Conservation (phyloP, 2,797 vertebrate species). For the Microcaecilia unicolor region DNA sequence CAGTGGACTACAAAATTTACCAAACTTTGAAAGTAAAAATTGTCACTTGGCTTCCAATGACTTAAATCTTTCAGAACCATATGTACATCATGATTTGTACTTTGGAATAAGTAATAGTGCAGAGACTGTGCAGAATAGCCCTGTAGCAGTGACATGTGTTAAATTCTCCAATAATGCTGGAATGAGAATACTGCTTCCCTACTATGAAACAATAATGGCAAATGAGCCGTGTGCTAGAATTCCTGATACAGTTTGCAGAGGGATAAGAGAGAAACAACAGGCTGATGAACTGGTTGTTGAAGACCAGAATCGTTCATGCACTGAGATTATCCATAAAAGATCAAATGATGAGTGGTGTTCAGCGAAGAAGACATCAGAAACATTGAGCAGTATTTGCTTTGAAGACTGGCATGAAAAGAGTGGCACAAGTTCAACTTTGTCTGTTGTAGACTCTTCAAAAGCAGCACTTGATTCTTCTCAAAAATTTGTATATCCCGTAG, state of each 20-base stretch:
- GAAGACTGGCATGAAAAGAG: background rate
- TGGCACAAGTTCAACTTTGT: background rate
- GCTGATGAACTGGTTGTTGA: background rate
- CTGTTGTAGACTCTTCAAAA: background rate
- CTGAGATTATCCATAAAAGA: background rate
- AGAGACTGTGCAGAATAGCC: too few species aligned
- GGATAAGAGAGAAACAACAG: background rate
- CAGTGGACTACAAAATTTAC: too few species aligned
- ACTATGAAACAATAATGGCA: slow-evolving; percentile 30
- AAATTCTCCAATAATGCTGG: background rate
- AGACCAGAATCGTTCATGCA: slow-evolving; percentile 5
- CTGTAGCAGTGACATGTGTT: slow-evolving; percentile 23
- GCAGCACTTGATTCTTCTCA: background rate
- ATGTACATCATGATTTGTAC: too few species aligned
- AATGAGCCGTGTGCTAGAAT: background rate
- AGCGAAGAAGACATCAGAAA: background rate
- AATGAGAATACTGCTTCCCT: slow-evolving; percentile 16
- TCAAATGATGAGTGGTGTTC: background rate
- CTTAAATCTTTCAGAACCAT: too few species aligned
- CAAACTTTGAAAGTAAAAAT: too few species aligned
- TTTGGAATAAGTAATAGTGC: too few species aligned
- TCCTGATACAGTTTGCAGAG: background rate
- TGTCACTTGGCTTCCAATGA: too few species aligned
- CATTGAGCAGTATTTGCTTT: background rate
- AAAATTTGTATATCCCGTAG: background rate